Conservation (phyloP, 2,113 vertebrate genomes). For the Sclerurus mexicanus region DNA sequence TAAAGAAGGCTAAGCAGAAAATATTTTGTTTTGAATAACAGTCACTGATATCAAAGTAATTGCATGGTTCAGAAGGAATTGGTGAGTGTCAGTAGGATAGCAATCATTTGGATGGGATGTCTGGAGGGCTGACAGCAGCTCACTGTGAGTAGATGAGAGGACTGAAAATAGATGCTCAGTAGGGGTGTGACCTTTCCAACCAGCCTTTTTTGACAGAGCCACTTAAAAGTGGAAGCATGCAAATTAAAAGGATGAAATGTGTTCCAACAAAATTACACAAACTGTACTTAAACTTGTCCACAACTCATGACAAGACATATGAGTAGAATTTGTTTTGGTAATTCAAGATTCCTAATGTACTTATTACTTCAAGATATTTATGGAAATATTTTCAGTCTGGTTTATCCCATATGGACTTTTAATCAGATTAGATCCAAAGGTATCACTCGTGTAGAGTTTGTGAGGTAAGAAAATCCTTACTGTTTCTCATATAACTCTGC, state of each 20-base stretch:
- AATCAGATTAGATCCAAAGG: not conserved
- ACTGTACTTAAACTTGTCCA: not conserved
- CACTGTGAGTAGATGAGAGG: not conserved
- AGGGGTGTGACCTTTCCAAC: not conserved
- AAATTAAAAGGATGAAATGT: not conserved
- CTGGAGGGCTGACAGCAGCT: slow-evolving; percentile 2
- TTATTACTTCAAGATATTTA: not conserved
- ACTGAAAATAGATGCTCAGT: slow-evolving; percentile 1
- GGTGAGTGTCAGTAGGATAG: not conserved
- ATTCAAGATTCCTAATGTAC: not conserved
- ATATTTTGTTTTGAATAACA: slow-evolving; percentile 19
- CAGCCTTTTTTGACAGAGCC: not conserved
- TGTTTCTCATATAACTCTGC: not conserved
- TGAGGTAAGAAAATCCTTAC: not conserved
- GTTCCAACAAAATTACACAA: not conserved
- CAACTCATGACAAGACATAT: not conserved
- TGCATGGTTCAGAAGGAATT: not conserved
- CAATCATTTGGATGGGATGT: not conserved
- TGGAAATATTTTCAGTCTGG: not conserved
- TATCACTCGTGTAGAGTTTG: not conserved
- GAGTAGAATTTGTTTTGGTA: not conserved
- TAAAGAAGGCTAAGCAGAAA: not conserved
- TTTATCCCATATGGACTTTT: not conserved
- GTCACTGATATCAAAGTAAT: not conserved
- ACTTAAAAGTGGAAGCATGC: not conserved